Conservation (phyloP, 2,888 invertebrate species). For the Drosophila setosimentum region DNA sequence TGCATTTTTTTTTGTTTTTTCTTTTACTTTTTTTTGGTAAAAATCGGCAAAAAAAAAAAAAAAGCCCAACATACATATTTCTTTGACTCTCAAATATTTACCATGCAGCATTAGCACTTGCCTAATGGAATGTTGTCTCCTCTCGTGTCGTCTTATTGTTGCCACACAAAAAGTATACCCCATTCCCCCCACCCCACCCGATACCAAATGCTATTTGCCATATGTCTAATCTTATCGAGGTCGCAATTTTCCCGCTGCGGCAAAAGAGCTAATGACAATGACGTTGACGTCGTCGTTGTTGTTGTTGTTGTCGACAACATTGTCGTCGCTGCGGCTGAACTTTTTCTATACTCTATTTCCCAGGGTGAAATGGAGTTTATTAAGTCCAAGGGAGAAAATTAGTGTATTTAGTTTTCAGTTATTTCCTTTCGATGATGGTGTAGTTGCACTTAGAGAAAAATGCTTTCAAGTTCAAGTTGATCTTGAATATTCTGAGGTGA, state of each 20-base stretch:
- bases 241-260: constrained; percentile 69
- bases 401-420: not conserved
- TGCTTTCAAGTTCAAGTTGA: not conserved
- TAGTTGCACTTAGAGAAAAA: not conserved
- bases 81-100: constrained; percentile 68
- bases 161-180: constrained; percentile 44
- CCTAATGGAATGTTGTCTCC: constrained; percentile 56
- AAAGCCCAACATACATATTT: constrained; percentile 46
- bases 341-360: constrained; percentile 2
- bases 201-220: constrained; percentile 37
- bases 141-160: constrained; percentile 48
- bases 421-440: not conserved
- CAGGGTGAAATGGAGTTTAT: not conserved
- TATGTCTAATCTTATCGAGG: constrained; percentile 74
- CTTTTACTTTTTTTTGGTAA: constrained; percentile 38
- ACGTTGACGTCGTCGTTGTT: constrained; percentile 39
- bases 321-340: constrained; percentile 46
- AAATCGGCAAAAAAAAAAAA: constrained; percentile 53
- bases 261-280: constrained; percentile 64
- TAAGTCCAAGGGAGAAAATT: not conserved
- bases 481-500: not conserved
- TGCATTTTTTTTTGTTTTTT: constrained; percentile 64
- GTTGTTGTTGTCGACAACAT: constrained; percentile 9
- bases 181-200: constrained; percentile 15
- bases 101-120: constrained; percentile 58